Evolutionary conservation across 2,888 invertebrate species (phyloP).

Genomic region (Andrena hattorfiana): DNA sequence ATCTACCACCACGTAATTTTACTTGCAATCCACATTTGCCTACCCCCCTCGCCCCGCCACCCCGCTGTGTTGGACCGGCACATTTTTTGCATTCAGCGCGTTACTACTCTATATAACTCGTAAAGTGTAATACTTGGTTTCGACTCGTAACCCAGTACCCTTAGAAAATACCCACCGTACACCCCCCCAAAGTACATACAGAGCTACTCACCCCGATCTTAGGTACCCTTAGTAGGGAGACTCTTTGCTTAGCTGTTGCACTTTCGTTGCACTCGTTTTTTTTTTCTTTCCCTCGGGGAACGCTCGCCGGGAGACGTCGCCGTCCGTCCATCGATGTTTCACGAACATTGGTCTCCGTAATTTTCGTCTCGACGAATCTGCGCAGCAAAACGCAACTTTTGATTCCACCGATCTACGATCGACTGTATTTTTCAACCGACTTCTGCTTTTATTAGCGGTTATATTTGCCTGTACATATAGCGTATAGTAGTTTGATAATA

Average conservation of each 20-base stretch:
- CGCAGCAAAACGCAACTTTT: no score
- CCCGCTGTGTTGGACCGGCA: slow-evolving; percentile 34
- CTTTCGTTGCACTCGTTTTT: slow-evolving; percentile 67
- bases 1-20: slow-evolving; percentile 10
- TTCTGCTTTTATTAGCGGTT: no score
- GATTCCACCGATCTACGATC: no score
- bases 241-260: slow-evolving; percentile 66
- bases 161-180: slow-evolving; percentile 57
- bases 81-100: slow-evolving; percentile 40
- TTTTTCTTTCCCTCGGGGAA: slow-evolving; percentile 23
- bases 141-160: slow-evolving; percentile 52
- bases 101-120: slow-evolving; percentile 22
- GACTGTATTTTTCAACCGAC: no score
- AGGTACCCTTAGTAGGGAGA: slow-evolving; percentile 62
- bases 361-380: no score
- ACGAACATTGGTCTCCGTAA: not conserved
- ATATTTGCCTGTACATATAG: no score
- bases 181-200: slow-evolving; percentile 63
- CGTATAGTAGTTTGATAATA: not conserved
- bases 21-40: not conserved
- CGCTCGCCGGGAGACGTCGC: slow-evolving; percentile 33
- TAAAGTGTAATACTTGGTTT: slow-evolving; percentile 33
- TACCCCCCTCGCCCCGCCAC: not conserved
- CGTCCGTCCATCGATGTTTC: not conserved
- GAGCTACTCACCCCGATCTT: slow-evolving; percentile 62